phyloP scores from a whole-genome alignment of 2,797 vertebrate species.

The Poecilia velifera region DNA sequence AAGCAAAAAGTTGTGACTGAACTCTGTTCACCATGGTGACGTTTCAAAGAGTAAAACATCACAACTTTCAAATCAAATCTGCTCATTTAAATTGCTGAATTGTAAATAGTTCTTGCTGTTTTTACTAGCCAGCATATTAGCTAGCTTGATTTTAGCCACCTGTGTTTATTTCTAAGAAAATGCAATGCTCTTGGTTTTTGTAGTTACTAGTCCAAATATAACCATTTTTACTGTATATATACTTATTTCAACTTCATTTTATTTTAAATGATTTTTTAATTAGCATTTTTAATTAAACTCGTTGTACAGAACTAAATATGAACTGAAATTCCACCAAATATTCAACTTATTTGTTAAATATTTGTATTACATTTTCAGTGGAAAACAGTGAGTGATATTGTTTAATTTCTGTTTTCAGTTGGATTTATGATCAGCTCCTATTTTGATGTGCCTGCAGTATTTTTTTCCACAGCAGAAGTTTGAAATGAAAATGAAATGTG shows the following conservation, averaged over 20 bases:
- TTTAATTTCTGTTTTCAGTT: not conserved
- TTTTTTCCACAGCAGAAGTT: not conserved
- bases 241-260: not conserved
- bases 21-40: not conserved
- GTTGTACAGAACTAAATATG: not conserved
- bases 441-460: not conserved
- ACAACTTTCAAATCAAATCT: not conserved
- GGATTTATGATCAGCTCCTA: not conserved
- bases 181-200: not conserved
- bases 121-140: not conserved
- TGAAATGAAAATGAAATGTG: not conserved
- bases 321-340: not conserved
- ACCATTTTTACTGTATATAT: not conserved
- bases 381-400: not conserved
- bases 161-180: not conserved
- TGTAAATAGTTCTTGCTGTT: not conserved
- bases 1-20: not conserved
- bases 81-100: not conserved
- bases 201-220: not conserved
- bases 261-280: not conserved
- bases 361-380: not conserved
- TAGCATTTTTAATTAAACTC: not conserved
- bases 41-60: not conserved
- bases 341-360: not conserved
- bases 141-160: not conserved